A percentile compares a stretch with the other conserved stretches of the same genome.
Conservation (phyloP, 2,797 vertebrate genomes). For the Zalophus californianus region DNA sequence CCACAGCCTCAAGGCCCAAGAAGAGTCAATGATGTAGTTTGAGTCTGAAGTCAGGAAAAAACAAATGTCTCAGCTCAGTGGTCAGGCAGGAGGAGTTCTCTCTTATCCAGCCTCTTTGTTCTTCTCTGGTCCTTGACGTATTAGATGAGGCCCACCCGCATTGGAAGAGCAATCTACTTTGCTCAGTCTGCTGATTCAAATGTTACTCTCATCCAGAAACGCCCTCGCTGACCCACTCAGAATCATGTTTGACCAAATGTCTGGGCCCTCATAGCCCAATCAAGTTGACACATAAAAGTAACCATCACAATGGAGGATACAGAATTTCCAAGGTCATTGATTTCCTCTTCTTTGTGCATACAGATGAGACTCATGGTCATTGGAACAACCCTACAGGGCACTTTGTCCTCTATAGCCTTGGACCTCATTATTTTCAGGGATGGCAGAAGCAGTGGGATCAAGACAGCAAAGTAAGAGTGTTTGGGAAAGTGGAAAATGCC, state of each 20-base stretch:
- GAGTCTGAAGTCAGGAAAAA: not conserved
- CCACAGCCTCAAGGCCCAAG: not conserved
- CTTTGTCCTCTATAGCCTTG: not conserved
- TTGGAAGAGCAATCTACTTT: not conserved
- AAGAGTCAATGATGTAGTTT: not conserved
- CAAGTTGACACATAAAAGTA: not conserved
- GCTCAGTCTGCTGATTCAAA: not conserved
- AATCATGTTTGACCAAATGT: not conserved
- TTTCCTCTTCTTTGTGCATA: not conserved
- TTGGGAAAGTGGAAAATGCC: not conserved
- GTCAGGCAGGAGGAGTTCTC: not conserved
- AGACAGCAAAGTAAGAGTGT: not conserved
- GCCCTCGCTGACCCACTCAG: not conserved
- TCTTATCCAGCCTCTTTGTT: not conserved
- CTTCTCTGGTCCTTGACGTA: not conserved
- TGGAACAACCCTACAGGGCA: not conserved
- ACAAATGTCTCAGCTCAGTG: too few relatives aligned
- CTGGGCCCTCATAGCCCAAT: not conserved
- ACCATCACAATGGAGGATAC: not conserved
- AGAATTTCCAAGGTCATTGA: not conserved
- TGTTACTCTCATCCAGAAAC: not conserved
- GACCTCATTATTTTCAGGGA: not conserved
- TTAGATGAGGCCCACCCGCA: not conserved
- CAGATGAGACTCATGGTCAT: not conserved
- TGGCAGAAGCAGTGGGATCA: not conserved